Base-by-base conservation (phyloP, 30 jellyfish, hydroid and myxozoan species). In the Nemopilema nomurai region DNA sequence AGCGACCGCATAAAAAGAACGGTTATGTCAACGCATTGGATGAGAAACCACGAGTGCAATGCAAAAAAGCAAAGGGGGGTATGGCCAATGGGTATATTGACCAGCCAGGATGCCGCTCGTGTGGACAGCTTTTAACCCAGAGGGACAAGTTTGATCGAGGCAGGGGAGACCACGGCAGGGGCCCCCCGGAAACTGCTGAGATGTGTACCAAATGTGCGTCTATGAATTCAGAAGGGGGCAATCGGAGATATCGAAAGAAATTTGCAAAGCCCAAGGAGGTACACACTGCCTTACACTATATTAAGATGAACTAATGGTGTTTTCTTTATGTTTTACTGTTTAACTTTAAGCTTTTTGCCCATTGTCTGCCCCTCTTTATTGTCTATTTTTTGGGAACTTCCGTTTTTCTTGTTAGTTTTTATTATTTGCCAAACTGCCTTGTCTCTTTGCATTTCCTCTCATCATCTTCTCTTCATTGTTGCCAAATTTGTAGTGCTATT, bases 71-170 rank as follows among this genome's bases (percentile, higher is more conserved):
- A 50, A 83, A 71, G 67, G 91, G 91, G 18, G 31, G 29, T 1
- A 62, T 49, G 25, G 29, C 76, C 33, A 87, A 87, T 87, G 89
- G 96, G 51, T 77, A 49, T 63, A 74, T 87, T 28, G 69, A 53
- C 25, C 89, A 81, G 7, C 85, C 87, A 20, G 51, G 69, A 4
- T 87, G 96, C 57, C 77, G 85, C 62, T 77, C 87, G 0, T 87
- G 96, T 25, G 96, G 96, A 29, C 96, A 77, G 89, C 82, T 57
- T 80, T 50, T 77, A 51, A 76, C 96, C 62, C 93, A 87, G 16
- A 77, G 84, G 85, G 90, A 71, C 64, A 77, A 53, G 69, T 77
- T 6, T 49, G 86, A 77, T 31, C 71, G 90, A 13, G 96, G 86
- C 28, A 28, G 64, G 51, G 32, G 74, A 18, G 96, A 83, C 49